Conservation (phyloP, 2,797 vertebrate species). For the Melanotaenia parkinsoni region DNA sequence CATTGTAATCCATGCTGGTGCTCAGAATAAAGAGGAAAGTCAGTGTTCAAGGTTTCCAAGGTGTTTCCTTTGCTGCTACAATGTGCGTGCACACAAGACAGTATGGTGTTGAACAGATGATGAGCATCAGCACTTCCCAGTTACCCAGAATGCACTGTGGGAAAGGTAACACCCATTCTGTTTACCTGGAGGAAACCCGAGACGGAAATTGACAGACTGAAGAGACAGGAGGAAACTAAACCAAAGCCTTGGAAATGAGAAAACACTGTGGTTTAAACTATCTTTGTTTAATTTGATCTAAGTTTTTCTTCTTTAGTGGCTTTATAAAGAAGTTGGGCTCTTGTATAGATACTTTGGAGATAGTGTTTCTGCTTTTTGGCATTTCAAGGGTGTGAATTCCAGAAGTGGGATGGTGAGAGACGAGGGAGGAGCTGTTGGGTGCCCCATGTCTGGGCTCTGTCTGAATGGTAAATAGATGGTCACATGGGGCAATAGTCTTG, state of each 20-base stretch:
- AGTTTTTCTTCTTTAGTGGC: not conserved
- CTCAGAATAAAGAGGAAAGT: conserved; percentile 36
- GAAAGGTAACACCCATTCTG: conserved; percentile 69
- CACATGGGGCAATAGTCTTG: conserved; percentile 67
- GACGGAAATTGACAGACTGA: conserved; percentile 20
- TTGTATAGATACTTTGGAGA: not conserved
- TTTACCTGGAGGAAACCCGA: conserved; percentile 58
- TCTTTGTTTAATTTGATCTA: not conserved
- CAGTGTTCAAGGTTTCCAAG: conserved; percentile 42
- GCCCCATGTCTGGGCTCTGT: conserved; percentile 48
- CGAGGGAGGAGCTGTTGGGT: conserved; percentile 57
- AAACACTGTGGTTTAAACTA: not conserved
- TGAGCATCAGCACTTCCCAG: conserved; percentile 11
- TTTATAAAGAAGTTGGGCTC: not conserved
- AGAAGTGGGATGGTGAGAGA: conserved; percentile 32
- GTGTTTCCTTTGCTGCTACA: conserved; percentile 60
- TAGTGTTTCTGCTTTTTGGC: conserved; percentile 6
- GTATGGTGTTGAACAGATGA: not conserved
- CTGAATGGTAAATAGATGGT: conserved; percentile 73
- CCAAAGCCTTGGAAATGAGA: not conserved
- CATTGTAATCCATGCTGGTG: conserved; percentile 34
- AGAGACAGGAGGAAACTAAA: conserved; percentile 20
- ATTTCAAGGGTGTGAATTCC: conserved; percentile 57
- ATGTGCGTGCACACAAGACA: conserved; percentile 7
- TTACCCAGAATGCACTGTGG: conserved; percentile 75